phyloP scores from a whole-genome alignment of 2,113 vertebrate genomes.

The Garra rufa region DNA sequence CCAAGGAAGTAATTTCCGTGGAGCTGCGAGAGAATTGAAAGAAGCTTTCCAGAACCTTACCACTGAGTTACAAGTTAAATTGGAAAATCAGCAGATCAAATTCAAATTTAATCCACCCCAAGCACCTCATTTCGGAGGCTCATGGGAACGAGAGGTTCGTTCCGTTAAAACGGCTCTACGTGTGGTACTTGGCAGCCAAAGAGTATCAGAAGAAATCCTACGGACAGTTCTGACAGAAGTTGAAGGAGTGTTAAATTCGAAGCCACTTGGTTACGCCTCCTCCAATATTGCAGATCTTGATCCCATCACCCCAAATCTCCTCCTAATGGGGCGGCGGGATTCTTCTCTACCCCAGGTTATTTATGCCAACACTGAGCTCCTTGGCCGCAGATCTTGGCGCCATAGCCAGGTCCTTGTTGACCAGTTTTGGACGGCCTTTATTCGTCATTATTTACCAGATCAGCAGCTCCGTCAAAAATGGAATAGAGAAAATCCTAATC shows the following conservation, averaged over 20 bases:
- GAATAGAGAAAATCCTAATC: neutral
- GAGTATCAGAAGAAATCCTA: neutral
- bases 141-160: neutral
- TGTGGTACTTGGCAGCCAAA: neutral
- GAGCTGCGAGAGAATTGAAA: conserved; percentile 16
- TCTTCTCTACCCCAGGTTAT: neutral
- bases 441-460: neutral
- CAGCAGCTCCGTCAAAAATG: neutral
- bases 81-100: neutral
- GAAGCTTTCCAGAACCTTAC: neutral
- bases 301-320: neutral
- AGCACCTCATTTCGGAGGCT: neutral
- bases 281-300: neutral
- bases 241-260: neutral
- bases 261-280: neutral
- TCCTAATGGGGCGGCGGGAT: neutral
- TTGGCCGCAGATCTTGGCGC: neutral
- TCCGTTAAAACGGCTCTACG: neutral
- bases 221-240: neutral
- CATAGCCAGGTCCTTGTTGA: neutral
- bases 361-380: neutral
- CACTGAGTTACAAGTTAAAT: neutral
- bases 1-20: conserved; percentile 26
- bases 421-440: neutral
- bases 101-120: neutral